Evolutionary conservation across 2,888 invertebrate species (phyloP), one percentile per base, ranked within the genome.

Genomic region (Andricus quercusramuli): DNA sequence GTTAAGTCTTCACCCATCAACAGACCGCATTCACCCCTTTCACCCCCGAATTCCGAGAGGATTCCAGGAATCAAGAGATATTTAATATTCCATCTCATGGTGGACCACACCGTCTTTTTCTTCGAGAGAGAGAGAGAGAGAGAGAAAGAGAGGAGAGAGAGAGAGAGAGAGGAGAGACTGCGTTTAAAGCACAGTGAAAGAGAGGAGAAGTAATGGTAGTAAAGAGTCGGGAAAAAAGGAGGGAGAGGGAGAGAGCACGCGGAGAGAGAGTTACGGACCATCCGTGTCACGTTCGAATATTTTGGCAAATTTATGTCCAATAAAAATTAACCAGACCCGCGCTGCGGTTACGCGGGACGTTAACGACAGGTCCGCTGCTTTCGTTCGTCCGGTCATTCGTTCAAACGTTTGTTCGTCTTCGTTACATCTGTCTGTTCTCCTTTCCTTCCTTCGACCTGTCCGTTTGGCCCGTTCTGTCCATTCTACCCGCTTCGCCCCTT

Each of bases 261-360:
- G 84, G 87, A 89, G 89, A 91, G 90, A 89, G 89, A 90, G 90
- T 91, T 91, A 91, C 90, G 86, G 88, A 87, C 92, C 92, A 91
- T 92, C 90, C 90, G 90, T 88, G 92, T 92, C 92, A 89, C 84
- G 87, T 87, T 85, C 89, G 91, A 92, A 93, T 92, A 92, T 92
- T 93, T 93, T 91, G 91, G 91, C 91, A 91, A 92, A 92, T 93
- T 93, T 93, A 92, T 92, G 92, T 87, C 85, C 90, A 92, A 92
- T 92, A 92, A 92, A 92, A 92, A 92, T 92, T 92, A 92, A 92
- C 90, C 92, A 91, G 92, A 89, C 88, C 90, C 90, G 82, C 82
- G 81, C 80, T 84, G 83, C 83, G 90, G 88, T 89, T 88, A 88
- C 85, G 81, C 82, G 80, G 84, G 83, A 85, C 85, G 83, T 47